Percentiles rank a stretch among this genome's conserved stretches.
These are phyloP conservation scores for Drosophila maculinotata DNA, from an alignment of 2,888 invertebrate species.

Conservation along the genomic window DNA sequence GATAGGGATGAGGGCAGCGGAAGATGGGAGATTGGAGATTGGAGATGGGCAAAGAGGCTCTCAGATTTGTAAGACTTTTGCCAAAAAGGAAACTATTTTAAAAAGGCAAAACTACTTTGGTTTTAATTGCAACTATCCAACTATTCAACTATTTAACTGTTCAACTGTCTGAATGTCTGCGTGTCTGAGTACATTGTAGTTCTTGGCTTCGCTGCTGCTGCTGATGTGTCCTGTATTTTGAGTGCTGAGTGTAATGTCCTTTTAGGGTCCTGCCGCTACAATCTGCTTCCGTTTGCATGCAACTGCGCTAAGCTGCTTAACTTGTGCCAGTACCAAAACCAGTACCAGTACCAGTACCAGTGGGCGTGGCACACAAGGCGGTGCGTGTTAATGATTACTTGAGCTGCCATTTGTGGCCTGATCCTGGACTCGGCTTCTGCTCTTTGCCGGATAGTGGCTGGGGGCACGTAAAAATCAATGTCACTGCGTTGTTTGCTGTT, in stretches of 20 bases:
- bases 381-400: constrained; percentile 79
- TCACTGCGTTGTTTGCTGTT: constrained; percentile 76
- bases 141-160: constrained; percentile 46
- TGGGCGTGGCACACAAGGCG: constrained; percentile 14
- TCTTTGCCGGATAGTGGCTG: constrained; percentile 17
- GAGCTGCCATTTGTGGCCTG: constrained; percentile 73
- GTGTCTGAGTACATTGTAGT: constrained; percentile 67
- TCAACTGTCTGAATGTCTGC: constrained; percentile 48
- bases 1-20: neutral
- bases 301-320: constrained; percentile 74
- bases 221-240: constrained; percentile 57
- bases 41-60: constrained; percentile 13
- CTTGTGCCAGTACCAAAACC: constrained; percentile 26
- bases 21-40: neutral
- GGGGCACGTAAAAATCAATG: constrained; percentile 74
- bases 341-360: too few species aligned
- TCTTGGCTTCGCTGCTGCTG: constrained; percentile 38
- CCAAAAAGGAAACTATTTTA: constrained; percentile 79
- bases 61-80: constrained; percentile 54
- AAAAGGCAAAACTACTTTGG: constrained; percentile 78
- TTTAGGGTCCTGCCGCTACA: constrained; percentile 59
- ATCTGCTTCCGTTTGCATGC: constrained; percentile 73
- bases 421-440: constrained; percentile 34
- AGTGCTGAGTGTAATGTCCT: constrained; percentile 77
- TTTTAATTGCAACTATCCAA: constrained; percentile 75